Evolutionary conservation across 1,140 invertebrate genomes (phyloP), one percentile per base, ranked within the genome.

Genomic region (Pseudomyrmex flavicornis): DNA sequence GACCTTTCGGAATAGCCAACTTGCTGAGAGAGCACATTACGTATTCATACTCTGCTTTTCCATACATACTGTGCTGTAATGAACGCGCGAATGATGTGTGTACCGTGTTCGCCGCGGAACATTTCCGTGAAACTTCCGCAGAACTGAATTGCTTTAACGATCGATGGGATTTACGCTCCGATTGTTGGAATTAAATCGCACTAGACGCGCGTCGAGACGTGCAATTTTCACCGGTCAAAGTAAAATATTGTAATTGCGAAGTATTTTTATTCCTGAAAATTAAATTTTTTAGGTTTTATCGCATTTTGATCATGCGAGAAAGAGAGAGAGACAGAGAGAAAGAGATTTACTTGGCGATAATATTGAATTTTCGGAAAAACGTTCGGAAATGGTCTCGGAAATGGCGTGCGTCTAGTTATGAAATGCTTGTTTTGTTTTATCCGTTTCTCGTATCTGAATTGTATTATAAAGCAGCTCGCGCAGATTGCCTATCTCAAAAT

Each of bases 1-100:
- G 84, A 88, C 87, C 87, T 77, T 79, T 83, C 44, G 54, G 4
- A 46, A 76, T 46, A 35, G 20, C 46, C 50, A 56, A 70, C 46
- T 20, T 62, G 75, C 56, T 46, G 50, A 17, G 17, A 35, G 35
- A 35, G 35, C 35, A 7, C 50, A 77, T 83, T 83, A 83, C 50
- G 20, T 83, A 75, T 83, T 83, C 82, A 66, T 48, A 48, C 48
- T 26, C 26, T 12, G 35, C 52, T 70, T 87, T 82, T 58, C 72
- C 76, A 35, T n/a, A 48, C 3, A 17, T 7, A 54, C 65, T 69
- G 15, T 8, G 35, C 35, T 35, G 20, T 15, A 75, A 74, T 35
- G 56, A 17, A 52, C 3, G 13, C 13, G 13, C 50, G 50, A 46
- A 73, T 48, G 56, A 72, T 72, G 10, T 72, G 56, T 62, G 72